phyloP scores from a whole-genome alignment of 2,113 vertebrate species.

The Pithys albifrons region DNA sequence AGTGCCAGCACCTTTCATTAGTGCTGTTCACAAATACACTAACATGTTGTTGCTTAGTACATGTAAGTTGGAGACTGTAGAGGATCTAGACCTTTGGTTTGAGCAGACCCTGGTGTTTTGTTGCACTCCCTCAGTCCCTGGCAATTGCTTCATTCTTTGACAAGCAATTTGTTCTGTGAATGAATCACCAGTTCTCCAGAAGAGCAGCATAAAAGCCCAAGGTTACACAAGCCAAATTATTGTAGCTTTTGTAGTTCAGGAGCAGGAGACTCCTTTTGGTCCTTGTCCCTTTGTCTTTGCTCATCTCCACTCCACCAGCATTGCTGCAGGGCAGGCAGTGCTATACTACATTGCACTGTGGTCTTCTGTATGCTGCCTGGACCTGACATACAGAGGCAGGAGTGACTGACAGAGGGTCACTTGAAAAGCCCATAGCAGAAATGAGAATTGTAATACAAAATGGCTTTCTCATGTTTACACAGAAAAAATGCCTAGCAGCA shows the following conservation, averaged over 20 bases:
- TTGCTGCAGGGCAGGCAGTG: neutral
- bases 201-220: neutral
- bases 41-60: fast-evolving
- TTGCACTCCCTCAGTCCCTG: neutral
- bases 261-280: neutral
- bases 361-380: neutral
- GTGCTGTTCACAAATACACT: neutral
- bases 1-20: neutral
- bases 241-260: neutral
- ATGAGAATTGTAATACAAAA: neutral
- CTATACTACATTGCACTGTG: fast-evolving
- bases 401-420: neutral
- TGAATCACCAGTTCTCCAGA: neutral
- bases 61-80: fast-evolving
- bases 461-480: neutral
- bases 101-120: neutral
- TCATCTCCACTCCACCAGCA: neutral
- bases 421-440: neutral
- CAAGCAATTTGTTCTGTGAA: neutral
- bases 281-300: neutral
- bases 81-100: neutral
- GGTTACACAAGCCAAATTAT: neutral
- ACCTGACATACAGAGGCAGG: neutral
- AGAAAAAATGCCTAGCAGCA: neutral
- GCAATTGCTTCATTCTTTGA: neutral